Conservation (phyloP, 2,888 invertebrate species). For the Tiphia femorata region DNA sequence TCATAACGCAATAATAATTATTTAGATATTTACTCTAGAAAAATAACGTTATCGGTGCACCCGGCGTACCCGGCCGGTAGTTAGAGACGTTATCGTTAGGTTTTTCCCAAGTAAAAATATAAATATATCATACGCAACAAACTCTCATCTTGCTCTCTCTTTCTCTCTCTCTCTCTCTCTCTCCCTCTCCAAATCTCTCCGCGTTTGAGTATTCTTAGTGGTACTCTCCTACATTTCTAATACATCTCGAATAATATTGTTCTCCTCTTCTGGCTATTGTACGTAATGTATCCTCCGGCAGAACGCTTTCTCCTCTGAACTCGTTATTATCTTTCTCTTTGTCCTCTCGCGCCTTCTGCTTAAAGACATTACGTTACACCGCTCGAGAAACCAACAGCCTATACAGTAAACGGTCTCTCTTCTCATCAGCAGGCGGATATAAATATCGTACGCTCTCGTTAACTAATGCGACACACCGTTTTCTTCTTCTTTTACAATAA, state of each 20-base stretch:
- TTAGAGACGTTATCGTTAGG: constrained; percentile 57
- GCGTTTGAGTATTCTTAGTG: not conserved
- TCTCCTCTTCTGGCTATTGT: no score
- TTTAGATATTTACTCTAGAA: constrained; percentile 61
- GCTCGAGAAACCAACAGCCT: constrained; percentile 18
- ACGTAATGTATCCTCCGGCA: no score
- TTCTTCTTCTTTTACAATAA: no score
- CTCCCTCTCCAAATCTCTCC: not conserved
- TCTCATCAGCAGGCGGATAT: constrained; percentile 30
- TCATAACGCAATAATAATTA: constrained; percentile 53
- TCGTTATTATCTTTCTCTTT: not conserved
- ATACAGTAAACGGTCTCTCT: no score
- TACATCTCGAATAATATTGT: not conserved
- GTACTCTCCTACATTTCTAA: not conserved
- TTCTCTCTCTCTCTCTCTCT: constrained; percentile 12
- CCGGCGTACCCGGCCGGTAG: constrained; percentile 36
- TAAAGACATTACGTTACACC: not conserved
- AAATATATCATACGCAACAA: constrained; percentile 53
- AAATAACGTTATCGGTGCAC: constrained; percentile 58
- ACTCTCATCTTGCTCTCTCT: constrained; percentile 5
- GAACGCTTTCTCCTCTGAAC: not conserved
- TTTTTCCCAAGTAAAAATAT: constrained; percentile 62
- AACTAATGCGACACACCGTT: constrained; percentile 49
- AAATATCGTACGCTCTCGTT: constrained; percentile 37
- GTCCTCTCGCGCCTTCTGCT: not conserved